Percentiles rank a stretch among this genome's conserved stretches.
Evolutionary conservation across 2,888 invertebrate genomes (phyloP).

Genomic region (Exocentrus adspersus): DNA sequence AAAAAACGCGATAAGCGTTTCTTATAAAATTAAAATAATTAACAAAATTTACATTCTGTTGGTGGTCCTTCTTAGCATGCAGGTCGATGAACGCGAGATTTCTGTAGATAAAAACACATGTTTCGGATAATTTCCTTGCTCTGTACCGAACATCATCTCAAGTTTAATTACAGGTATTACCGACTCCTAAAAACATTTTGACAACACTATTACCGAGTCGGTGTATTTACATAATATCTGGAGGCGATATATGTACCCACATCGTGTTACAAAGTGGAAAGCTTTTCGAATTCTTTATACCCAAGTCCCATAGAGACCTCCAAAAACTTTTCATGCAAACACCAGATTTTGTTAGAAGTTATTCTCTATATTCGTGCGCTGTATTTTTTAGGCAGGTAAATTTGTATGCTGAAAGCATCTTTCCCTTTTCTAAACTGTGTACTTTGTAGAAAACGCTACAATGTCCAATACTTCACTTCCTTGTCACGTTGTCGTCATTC

Average conservation of each 20-base stretch:
- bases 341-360: no score
- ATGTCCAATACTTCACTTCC: no score
- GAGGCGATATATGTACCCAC: not conserved
- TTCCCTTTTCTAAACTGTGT: no score
- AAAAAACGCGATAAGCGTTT: not conserved
- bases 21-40: not conserved
- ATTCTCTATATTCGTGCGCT: no score
- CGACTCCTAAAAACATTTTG: not conserved
- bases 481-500: no score
- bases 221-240: not conserved
- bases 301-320: no score
- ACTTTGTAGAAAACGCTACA: no score
- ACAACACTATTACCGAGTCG: not conserved
- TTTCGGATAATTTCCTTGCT: slow-evolving; percentile 1
- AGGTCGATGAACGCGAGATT: not conserved
- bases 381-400: no score
- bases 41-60: not conserved
- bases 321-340: no score
- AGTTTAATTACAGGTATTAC: not conserved
- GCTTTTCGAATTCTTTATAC: no score
- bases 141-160: not conserved
- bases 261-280: no score
- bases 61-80: not conserved
- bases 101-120: not conserved
- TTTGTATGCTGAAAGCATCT: no score